A percentile compares a stretch with the other conserved stretches of the same genome.
Evolutionary conservation across 2,888 invertebrate species (phyloP).

Genomic region (Synanthedon tipuliformis): DNA sequence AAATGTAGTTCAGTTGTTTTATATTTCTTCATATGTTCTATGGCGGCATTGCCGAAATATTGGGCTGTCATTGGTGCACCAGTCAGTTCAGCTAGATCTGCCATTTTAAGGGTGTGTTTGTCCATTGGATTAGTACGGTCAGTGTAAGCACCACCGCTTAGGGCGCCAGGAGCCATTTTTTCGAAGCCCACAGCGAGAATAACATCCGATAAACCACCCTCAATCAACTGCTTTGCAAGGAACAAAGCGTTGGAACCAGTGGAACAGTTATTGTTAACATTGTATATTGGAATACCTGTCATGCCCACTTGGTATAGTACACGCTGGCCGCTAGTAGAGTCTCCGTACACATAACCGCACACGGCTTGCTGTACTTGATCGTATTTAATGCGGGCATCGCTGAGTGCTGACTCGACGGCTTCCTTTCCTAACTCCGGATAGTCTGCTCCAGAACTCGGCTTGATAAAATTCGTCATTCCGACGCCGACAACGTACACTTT

Average conservation of each 20-base stretch:
- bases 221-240: slow-evolving; percentile 92
- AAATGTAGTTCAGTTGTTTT: slow-evolving; percentile 93
- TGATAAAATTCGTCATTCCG: slow-evolving; percentile 98
- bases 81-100: slow-evolving; percentile 82
- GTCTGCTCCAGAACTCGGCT: slow-evolving; percentile 90
- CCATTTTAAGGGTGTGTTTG: slow-evolving; percentile 87
- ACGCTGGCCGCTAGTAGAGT: slow-evolving; percentile 95
- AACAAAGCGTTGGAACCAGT: slow-evolving; percentile 94
- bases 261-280: slow-evolving; percentile 98
- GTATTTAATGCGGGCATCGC: slow-evolving; percentile 84
- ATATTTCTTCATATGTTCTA: slow-evolving; percentile 96
- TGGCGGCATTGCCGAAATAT: slow-evolving; percentile 95
- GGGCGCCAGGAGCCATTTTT: slow-evolving; percentile 96
- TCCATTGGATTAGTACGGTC: slow-evolving; percentile 93
- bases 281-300: slow-evolving; percentile 96
- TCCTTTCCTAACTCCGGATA: slow-evolving; percentile 97
- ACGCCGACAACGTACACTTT: slow-evolving; percentile 93
- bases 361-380: slow-evolving; percentile 87
- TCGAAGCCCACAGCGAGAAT: slow-evolving; percentile 96
- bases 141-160: slow-evolving; percentile 76
- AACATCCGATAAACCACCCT: slow-evolving; percentile 88
- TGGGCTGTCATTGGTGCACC: slow-evolving; percentile 92
- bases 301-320: slow-evolving; percentile 94
- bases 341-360: slow-evolving; percentile 94
- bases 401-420: slow-evolving; percentile 87